phyloP scores from a whole-genome alignment of 2,888 invertebrate genomes.

The Malthinus flaveolus region DNA sequence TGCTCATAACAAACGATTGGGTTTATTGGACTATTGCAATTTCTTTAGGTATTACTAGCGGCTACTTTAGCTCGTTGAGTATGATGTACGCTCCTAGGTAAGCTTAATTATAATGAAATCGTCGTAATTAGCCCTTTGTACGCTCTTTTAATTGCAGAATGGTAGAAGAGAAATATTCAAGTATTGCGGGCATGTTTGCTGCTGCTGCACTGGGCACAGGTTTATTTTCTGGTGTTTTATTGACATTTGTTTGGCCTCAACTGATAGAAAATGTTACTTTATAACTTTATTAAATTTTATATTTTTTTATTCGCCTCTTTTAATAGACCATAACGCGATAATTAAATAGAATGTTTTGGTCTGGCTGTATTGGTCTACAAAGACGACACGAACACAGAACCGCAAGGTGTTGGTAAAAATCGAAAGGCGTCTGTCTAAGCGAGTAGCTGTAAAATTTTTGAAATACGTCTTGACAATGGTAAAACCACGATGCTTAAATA shows the following conservation, averaged over 20 bases:
- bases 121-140: no score
- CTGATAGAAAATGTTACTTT: slow-evolving; percentile 57
- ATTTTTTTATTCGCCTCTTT: no score
- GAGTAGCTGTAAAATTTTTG: no score
- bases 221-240: slow-evolving; percentile 79
- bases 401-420: no score
- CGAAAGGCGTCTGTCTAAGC: no score
- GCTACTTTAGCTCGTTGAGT: slow-evolving; percentile 88
- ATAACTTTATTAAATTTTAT: slow-evolving; percentile 39
- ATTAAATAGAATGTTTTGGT: no score
- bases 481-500: no score
- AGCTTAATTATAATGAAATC: slow-evolving; percentile 44
- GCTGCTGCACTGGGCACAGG: slow-evolving; percentile 91
- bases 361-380: no score
- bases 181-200: slow-evolving; percentile 94
- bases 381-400: no score
- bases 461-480: no score
- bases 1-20: slow-evolving; percentile 80
- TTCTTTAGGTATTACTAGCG: slow-evolving; percentile 83
- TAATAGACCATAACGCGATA: no score
- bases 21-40: slow-evolving; percentile 74
- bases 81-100: slow-evolving; percentile 94
- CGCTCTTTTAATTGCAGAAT: slow-evolving; percentile 59
- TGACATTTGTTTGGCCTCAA: slow-evolving; percentile 71
- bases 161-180: slow-evolving; percentile 81